phyloP scores from a whole-genome alignment of 2,888 invertebrate species.

The Pinctada fucata region DNA sequence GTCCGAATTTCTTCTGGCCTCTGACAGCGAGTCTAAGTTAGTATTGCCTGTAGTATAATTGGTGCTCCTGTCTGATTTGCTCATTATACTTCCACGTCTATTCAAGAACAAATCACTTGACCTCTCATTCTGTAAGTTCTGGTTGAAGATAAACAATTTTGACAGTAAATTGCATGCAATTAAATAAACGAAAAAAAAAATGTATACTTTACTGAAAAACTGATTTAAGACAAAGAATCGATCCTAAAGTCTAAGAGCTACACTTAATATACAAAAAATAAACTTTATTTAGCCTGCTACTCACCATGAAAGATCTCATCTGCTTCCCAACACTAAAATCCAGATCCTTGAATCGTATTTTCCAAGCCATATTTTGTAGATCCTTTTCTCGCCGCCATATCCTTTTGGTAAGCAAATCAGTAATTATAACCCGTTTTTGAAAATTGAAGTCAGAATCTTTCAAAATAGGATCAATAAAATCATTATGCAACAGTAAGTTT shows the following conservation, averaged over 20 bases:
- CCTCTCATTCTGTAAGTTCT: not conserved
- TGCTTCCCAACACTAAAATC: slow-evolving; percentile 47
- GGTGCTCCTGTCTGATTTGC: slow-evolving; percentile 20
- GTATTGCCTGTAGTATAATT: slow-evolving; percentile 32
- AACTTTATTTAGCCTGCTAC: no score
- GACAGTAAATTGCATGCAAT: no score
- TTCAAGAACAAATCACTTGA: not conserved
- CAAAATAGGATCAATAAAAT: no score
- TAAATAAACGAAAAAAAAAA: no score
- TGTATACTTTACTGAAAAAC: no score
- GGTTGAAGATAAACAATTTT: no score
- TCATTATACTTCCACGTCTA: not conserved
- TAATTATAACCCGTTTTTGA: no score
- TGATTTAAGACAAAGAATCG: no score
- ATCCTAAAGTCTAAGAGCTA: no score
- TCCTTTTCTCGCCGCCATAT: slow-evolving; percentile 66
- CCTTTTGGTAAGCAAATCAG: slow-evolving; percentile 42
- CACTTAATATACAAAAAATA: no score
- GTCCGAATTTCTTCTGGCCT: slow-evolving; percentile 30
- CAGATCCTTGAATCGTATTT: slow-evolving; percentile 62
- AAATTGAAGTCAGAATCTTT: no score
- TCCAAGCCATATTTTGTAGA: slow-evolving; percentile 66
- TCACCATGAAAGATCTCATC: slow-evolving; percentile 35
- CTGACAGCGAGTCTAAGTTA: slow-evolving; percentile 10
- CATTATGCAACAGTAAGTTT: no score